Percentiles rank a stretch among this genome's conserved stretches.
Evolutionary conservation across 2,113 vertebrate genomes (phyloP).

Genomic region (Pygoscelis adeliae): DNA sequence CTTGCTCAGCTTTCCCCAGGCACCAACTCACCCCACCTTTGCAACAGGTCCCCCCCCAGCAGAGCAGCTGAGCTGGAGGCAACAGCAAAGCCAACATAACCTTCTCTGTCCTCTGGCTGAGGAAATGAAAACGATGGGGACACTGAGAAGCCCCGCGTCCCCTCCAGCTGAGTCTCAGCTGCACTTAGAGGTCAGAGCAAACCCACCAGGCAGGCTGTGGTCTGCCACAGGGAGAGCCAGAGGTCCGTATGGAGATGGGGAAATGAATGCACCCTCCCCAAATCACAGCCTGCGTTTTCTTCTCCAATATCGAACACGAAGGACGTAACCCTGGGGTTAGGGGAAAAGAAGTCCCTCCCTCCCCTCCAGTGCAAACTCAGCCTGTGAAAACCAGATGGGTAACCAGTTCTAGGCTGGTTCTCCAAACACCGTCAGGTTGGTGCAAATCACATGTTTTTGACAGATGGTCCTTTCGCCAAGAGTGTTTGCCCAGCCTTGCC

Average conservation of each 20-base stretch:
- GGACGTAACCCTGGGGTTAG: background rate
- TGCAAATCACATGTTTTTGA: background rate
- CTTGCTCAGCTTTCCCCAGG: background rate
- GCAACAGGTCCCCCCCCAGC: too few species aligned
- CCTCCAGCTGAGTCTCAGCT: background rate
- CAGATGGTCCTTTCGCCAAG: background rate
- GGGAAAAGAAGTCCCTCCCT: background rate
- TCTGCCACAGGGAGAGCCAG: background rate
- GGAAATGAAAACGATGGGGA: background rate
- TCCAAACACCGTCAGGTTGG: background rate
- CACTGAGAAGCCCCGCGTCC: background rate
- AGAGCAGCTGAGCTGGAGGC: background rate
- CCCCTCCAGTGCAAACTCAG: background rate
- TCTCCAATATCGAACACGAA: fast-evolving
- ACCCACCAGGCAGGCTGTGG: background rate
- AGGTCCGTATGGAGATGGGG: fast-evolving
- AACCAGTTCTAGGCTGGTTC: background rate
- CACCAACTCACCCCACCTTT: background rate
- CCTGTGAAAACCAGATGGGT: background rate
- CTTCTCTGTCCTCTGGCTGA: background rate
- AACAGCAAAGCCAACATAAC: background rate
- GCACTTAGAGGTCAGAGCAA: background rate
- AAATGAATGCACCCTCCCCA: background rate
- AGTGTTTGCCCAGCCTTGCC: background rate
- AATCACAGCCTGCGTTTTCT: background rate